A percentile compares a stretch with the other conserved stretches of the same genome.
phyloP scores from a whole-genome alignment of 2,113 vertebrate species.

The Lagopus muta region DNA sequence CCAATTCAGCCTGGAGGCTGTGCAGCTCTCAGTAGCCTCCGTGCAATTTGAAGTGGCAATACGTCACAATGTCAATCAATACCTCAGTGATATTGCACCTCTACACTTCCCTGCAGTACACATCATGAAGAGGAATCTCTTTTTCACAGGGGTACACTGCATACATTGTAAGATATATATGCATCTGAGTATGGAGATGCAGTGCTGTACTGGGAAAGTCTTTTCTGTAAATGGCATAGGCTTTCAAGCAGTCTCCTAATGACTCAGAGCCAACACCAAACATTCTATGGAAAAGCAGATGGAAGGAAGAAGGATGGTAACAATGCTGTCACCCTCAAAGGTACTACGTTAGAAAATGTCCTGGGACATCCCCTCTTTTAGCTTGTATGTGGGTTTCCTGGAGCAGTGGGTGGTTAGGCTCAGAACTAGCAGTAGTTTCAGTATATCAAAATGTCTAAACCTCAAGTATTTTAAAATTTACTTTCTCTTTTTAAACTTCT shows the following conservation, averaged over 20 bases:
- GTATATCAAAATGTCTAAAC: not conserved
- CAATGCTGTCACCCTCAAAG: not conserved
- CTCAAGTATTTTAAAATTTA: not conserved
- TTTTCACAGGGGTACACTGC: not conserved
- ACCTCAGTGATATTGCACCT: not conserved
- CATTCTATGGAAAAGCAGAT: not conserved
- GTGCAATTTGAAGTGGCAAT: not conserved
- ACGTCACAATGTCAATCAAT: not conserved
- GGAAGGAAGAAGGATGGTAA: not conserved
- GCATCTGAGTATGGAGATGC: not conserved
- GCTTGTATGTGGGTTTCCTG: not conserved
- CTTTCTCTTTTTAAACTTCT: not conserved
- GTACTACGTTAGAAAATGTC: not conserved
- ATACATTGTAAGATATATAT: not conserved
- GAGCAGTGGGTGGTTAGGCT: not conserved
- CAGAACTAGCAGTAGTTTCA: not conserved
- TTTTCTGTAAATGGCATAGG: not conserved
- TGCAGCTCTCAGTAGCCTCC: not conserved
- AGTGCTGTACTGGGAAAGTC: rapidly evolving
- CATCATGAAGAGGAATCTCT: not conserved
- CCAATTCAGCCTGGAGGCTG: not conserved
- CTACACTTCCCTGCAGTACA: not conserved
- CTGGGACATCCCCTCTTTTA: not conserved
- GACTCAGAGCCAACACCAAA: not conserved
- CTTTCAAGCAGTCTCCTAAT: not conserved